A percentile compares a stretch with the other conserved stretches of the same genome.
Conservation (phyloP, 1,140 invertebrate genomes). For the Odontomachus brunneus region DNA sequence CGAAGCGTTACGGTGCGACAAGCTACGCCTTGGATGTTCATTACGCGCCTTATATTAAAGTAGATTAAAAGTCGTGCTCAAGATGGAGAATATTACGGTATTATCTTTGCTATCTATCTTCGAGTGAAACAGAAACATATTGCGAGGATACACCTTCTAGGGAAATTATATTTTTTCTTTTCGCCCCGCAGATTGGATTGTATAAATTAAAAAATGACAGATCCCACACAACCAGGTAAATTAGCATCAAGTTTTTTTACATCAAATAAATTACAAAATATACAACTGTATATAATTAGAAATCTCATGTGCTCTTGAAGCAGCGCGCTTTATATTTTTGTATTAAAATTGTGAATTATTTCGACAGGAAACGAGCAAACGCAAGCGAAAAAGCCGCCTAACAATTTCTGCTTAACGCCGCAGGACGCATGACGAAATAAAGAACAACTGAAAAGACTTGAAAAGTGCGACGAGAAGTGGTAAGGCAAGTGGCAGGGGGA, state of each 20-base stretch:
- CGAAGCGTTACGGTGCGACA: slow-evolving; percentile 67
- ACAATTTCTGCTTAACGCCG: slow-evolving; percentile 14
- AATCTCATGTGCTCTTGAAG: background rate
- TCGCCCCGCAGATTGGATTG: background rate
- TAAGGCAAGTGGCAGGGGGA: background rate
- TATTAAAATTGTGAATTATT: background rate
- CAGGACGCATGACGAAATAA: slow-evolving; percentile 24
- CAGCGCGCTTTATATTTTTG: background rate
- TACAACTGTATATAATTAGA: background rate
- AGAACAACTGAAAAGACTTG: background rate
- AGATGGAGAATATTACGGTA: slow-evolving; percentile 50
- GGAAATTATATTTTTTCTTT: slow-evolving; percentile 6
- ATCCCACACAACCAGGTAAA: slow-evolving; percentile 5
- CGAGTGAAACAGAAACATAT: background rate
- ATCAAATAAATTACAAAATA: background rate
- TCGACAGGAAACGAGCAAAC: background rate
- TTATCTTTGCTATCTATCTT: slow-evolving; percentile 47
- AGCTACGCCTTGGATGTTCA: slow-evolving; percentile 44
- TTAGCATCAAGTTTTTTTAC: slow-evolving; percentile 5
- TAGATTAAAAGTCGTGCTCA: slow-evolving; percentile 22
- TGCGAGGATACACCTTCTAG: slow-evolving; percentile 19
- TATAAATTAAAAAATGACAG: slow-evolving; percentile 9
- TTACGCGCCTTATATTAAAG: slow-evolving; percentile 32
- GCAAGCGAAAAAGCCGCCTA: background rate
- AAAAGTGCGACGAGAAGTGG: background rate